Evolutionary conservation across 2,888 invertebrate species (phyloP), one percentile per base, ranked within the genome.

Genomic region (Chelonus formosanus): DNA sequence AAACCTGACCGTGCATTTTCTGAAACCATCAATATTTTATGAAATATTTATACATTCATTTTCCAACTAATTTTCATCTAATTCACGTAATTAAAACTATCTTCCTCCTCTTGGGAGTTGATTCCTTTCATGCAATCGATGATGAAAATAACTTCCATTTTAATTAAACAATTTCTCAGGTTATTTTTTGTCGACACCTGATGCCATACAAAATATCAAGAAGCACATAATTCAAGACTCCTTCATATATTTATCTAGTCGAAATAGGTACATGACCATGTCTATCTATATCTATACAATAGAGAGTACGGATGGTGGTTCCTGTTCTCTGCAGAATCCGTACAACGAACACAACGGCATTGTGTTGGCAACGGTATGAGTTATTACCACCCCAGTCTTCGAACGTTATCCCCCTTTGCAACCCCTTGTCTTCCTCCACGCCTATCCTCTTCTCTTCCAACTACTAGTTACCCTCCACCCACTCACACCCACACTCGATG

Each of bases 341-440:
- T 76, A 79, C 77, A 75, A 77, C 78, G 77, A 79, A 74, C 78
- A 80, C 80, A 81, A 80, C 80, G 79, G 80, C 79, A 81, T 82
- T 81, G 81, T 81, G 80, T 75, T 74, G 75, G 77, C 76, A 75
- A 76, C 76, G 71, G 73, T 74, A 78, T 82, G 80, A 82, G 79
- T 82, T 82, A 82, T 82, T 80, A 79, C 79, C 77, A 32, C 52
- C 61, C 76, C 74, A 75, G 77, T 78, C 75, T 75, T 73, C 62
- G 73, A 72, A 75, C 71, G 63, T 52, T 20, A 65, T 56, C 69
- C 59, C 56, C 57, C 20, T 20, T 8, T 57, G 36, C 52, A 34
- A 52, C 61, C 66, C 63, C 57, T 61, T 36, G 8, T 61, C 61
- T 67, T 72, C 70, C 59, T 70, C 71, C 73, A 71, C 71, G 73